Base-by-base conservation (phyloP, 2,797 vertebrate genomes). In the Eurystomus glaucurus region DNA sequence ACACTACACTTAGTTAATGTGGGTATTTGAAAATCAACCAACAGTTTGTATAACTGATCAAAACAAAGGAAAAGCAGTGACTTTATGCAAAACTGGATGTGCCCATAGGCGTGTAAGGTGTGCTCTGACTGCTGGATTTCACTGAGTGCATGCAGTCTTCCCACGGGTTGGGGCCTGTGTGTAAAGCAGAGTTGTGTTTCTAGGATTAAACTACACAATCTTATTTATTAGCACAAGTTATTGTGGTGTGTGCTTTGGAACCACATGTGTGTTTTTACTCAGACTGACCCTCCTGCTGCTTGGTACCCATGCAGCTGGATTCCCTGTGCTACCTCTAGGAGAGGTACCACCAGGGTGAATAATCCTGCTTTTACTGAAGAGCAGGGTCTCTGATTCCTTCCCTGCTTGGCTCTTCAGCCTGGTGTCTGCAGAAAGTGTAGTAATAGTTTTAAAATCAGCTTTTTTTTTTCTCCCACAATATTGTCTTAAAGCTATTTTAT, bases 101-200 rank as follows among this genome's bases (percentile, higher is more conserved):
- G 35, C 58, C 23, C 3, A 4, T 33, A 26, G 25, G 14, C 4
- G 14, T 21, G 7, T 28, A 23, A 48, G 13, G 17, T 33, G 22
- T 54, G 19, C 33, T 39, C 13, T 65, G 5, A 4, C 10, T 66
- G 2, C 8, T 71, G 22, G 6, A 7, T 69, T 91, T 89, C 2
- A 3, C 11, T 69, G 66, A 19, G 58, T 29, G 17, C 26, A 23
- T 0, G 0, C 26, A 33, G 35, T 9, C 48, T 82, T 83, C 18
- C 21, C 5, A 0, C 31, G 2, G 62, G 4, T 7, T 52, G 16
- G 15, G 28, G 37, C 6, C 29, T 1, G 0, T 31, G 45, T 85
- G 41, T 78, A 55, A 61, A 75, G 28, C 9, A 43, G 22, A 3
- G 31, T 31, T 82, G 9, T 79, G 19, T 58, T 90, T 82, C 25